Evolutionary conservation across 2,113 vertebrate species (phyloP).

Genomic region (Pseudopipra pipra): DNA sequence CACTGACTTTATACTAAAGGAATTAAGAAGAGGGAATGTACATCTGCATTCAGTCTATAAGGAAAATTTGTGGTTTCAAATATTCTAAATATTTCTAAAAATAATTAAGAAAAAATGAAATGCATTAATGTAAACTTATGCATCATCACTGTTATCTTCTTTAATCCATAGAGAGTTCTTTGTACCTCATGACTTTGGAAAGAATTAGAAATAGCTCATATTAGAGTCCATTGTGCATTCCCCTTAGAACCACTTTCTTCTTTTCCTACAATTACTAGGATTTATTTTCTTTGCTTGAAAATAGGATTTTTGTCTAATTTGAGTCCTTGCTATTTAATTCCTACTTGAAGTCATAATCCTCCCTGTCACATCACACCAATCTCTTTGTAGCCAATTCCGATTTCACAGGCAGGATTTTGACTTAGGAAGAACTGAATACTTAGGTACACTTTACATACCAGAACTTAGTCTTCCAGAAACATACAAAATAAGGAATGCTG

Average conservation of each 20-base stretch:
- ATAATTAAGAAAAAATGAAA: neutral
- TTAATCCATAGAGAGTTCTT: conserved; percentile 3
- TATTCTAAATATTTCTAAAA: neutral
- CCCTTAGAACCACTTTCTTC: neutral
- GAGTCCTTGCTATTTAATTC: conserved; percentile 46
- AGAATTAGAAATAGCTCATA: conserved; percentile 30
- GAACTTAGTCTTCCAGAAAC: neutral
- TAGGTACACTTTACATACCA: neutral
- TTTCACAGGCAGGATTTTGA: conserved; percentile 53
- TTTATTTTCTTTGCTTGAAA: conserved; percentile 51
- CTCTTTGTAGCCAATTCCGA: conserved; percentile 48
- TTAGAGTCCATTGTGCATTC: neutral
- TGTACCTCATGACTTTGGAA: neutral
- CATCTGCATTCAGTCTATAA: neutral
- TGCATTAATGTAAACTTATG: neutral
- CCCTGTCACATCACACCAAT: conserved; percentile 40
- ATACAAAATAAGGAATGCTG: neutral
- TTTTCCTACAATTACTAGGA: conserved; percentile 33
- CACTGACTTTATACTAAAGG: neutral
- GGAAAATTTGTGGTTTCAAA: neutral
- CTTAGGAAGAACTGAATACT: conserved; percentile 22
- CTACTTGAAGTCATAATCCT: conserved; percentile 59
- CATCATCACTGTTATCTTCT: neutral
- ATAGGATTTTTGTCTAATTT: conserved; percentile 36
- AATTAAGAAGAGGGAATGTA: neutral